These are phyloP conservation scores for Trichopoda pennipes DNA, from an alignment of 2,888 invertebrate species.

Conservation along the genomic window DNA sequence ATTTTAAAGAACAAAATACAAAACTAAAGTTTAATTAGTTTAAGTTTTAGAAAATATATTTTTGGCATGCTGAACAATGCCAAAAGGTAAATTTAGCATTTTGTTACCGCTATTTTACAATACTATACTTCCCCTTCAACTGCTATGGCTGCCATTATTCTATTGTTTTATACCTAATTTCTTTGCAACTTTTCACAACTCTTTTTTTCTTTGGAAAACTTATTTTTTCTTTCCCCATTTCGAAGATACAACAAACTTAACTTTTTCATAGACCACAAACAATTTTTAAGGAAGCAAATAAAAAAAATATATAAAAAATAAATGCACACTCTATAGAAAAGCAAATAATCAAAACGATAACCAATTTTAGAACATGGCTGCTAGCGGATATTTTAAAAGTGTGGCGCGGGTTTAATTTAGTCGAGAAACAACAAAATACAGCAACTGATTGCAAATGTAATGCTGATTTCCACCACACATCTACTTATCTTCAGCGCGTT, in stretches of 20 bases:
- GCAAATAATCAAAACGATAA: constrained; percentile 30
- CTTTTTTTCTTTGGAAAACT: background rate
- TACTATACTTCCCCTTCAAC: background rate
- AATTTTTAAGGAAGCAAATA: constrained; percentile 1
- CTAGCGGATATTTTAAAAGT: constrained; percentile 16
- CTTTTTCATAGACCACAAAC: constrained; percentile 16
- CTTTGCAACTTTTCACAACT: background rate
- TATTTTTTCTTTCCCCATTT: background rate
- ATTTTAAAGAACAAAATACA: constrained; percentile 17
- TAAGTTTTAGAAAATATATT: background rate
- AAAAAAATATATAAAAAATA: background rate
- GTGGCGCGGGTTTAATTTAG: constrained; percentile 3
- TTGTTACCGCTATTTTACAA: constrained; percentile 1
- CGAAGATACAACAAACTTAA: constrained; percentile 15
- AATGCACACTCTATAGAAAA: constrained; percentile 6
- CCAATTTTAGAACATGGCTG: constrained; percentile 8
- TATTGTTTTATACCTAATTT: constrained; percentile 43
- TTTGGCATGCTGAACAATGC: background rate
- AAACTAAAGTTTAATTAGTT: constrained; percentile 37
- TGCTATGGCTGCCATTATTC: background rate
- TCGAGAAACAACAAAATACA: constrained; percentile 2
- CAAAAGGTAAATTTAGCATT: constrained; percentile 38
- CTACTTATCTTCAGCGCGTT: constrained; percentile 35
- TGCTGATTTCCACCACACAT: constrained; percentile 21
- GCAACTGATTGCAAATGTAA: constrained; percentile 48